Base-by-base conservation (phyloP, 2,113 vertebrate species). In the Lates calcarifer region DNA sequence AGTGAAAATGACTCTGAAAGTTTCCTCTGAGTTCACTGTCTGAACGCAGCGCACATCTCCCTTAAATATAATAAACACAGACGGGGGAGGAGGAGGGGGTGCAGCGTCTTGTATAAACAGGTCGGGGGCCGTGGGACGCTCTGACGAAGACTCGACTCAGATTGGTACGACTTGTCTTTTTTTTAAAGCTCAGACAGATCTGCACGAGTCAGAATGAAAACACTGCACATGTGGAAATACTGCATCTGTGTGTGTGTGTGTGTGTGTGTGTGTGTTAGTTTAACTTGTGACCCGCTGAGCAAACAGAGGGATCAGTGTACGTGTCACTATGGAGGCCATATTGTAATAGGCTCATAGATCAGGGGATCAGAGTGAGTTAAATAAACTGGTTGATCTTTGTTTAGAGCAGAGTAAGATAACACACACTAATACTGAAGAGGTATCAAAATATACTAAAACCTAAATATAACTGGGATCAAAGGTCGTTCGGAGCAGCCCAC, bases 271-370 rank as follows among this genome's bases (percentile, higher is more conserved):
- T 72, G 80, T 74, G 81, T 73, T 77, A 41, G 53, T 69, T 81
- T 87, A 79, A 85, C 83, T 74, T 70, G 73, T 74, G 80, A 86
- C 83, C 87, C 64, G 2, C 53, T 37, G 13, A 69, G 80, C 76
- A 85, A 85, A 85, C 76, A 85, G n/a, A 47, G 56, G 77, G 68
- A 78, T 82, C 84, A 69, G 68, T 15, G 62, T 62, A 14, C 4
- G 47, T 62, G 67, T 75, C 41, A 2, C n/a, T 12, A 28, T 0
- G 10, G 66, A 15, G 43, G 56, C 68, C n/a, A 0, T 6, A 0
- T 2, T n/a, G 35, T 5, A 43, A 18, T 3, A 51, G 12, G 47
- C 49, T 43, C 37, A 9, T 0, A 7, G 45, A 43, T 15, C 20
- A 6, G 56, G 22, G 45, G 31, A 74, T 61, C 61, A 47, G n/a